Conservation (phyloP, 2,113 vertebrate species). For the Polypterus senegalus region DNA sequence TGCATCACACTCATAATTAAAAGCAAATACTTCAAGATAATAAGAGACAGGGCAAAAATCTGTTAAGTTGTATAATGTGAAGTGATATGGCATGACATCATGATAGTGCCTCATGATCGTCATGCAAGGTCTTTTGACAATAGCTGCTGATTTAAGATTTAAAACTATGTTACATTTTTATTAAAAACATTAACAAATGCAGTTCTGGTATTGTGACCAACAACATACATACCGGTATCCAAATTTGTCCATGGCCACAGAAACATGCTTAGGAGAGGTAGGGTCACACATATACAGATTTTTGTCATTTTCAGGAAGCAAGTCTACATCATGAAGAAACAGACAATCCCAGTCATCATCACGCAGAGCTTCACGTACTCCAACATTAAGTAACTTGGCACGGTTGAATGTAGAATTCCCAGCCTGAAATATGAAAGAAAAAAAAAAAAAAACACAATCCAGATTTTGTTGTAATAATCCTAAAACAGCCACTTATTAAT, state of each 20-base stretch:
- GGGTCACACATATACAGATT: constrained; percentile 85
- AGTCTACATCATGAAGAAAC: constrained; percentile 83
- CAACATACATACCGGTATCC: constrained; percentile 84
- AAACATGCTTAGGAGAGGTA: constrained; percentile 75
- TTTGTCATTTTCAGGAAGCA: constrained; percentile 90
- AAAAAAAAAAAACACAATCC: not conserved
- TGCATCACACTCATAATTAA: too few relatives aligned
- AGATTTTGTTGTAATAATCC: constrained; percentile 28
- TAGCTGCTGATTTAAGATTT: too few relatives aligned
- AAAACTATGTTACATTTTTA: too few relatives aligned
- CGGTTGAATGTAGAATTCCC: constrained; percentile 87
- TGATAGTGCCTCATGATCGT: too few relatives aligned
- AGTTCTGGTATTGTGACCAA: too few relatives aligned
- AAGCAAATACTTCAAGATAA: too few relatives aligned
- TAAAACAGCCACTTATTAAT: not conserved
- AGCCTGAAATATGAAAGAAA: too few relatives aligned
- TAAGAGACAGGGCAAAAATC: too few relatives aligned
- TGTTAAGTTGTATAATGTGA: too few relatives aligned
- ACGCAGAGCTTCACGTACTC: constrained; percentile 78
- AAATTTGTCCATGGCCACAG: constrained; percentile 93
- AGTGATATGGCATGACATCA: too few relatives aligned
- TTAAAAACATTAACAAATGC: too few relatives aligned
- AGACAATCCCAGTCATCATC: constrained; percentile 92
- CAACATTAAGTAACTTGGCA: constrained; percentile 87
- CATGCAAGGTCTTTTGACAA: too few relatives aligned